Conservation (phyloP, 35 echinoderm and acorn worm genomes). For the Acanthaster planci region DNA sequence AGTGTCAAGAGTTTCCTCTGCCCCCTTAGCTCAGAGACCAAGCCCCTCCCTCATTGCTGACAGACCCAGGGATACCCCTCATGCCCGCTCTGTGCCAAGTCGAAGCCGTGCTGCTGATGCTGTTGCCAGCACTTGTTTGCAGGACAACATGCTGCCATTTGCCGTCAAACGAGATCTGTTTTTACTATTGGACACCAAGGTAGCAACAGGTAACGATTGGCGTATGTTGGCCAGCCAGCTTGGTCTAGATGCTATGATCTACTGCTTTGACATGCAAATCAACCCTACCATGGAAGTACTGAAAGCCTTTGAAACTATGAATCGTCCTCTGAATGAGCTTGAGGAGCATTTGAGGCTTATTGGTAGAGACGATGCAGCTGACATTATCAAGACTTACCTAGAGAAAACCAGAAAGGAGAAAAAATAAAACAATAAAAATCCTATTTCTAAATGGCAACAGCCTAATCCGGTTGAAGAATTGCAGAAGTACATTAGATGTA, state of each 20-base stretch:
- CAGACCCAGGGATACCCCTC: neutral
- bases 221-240: slow-evolving; percentile 67
- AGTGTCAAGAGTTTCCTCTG: neutral
- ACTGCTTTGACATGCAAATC: slow-evolving; percentile 33
- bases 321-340: slow-evolving; percentile 41
- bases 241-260: slow-evolving; percentile 60
- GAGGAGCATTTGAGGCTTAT: slow-evolving; percentile 66
- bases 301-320: slow-evolving; percentile 64
- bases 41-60: neutral
- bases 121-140: neutral
- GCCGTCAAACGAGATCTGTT: slow-evolving; percentile 60
- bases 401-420: neutral
- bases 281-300: slow-evolving; percentile 69
- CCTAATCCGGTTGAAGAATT: no score
- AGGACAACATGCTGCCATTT: slow-evolving; percentile 38
- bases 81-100: slow-evolving; percentile 1
- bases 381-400: slow-evolving; percentile 33
- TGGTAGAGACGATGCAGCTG: slow-evolving; percentile 51
- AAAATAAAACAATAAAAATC: neutral
- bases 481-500: no score
- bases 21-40: neutral
- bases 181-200: slow-evolving; percentile 37
- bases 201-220: slow-evolving; percentile 63
- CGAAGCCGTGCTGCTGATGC: neutral
- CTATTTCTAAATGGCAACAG: no score